Percentiles rank a stretch among this genome's conserved stretches.
phyloP scores from a whole-genome alignment of 2,113 vertebrate genomes.

The Felis catus region DNA sequence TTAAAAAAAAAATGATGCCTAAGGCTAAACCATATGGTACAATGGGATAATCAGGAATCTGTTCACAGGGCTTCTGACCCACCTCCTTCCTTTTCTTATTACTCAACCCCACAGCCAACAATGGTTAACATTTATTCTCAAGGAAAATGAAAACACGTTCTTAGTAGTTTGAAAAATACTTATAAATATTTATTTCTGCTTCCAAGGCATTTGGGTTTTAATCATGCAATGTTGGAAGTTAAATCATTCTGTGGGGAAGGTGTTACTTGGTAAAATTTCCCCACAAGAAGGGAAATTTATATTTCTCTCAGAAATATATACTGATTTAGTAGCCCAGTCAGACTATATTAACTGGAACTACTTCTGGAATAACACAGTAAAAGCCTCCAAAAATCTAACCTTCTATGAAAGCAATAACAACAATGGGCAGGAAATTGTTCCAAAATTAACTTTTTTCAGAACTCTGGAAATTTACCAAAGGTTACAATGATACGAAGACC shows the following conservation, averaged over 20 bases:
- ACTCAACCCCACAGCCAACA: neutral
- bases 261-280: neutral
- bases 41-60: neutral
- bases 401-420: neutral
- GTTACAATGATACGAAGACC: neutral
- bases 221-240: neutral
- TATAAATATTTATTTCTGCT: neutral
- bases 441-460: neutral
- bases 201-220: neutral
- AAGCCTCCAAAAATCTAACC: neutral
- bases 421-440: neutral
- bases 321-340: neutral
- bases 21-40: neutral
- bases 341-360: neutral
- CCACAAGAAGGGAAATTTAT: neutral
- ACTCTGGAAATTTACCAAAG: neutral
- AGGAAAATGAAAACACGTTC: neutral
- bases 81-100: neutral
- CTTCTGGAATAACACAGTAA: neutral
- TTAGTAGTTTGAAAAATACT: neutral
- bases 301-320: neutral
- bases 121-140: neutral
- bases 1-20: neutral
- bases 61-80: neutral
- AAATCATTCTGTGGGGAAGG: neutral